Evolutionary conservation across 2,797 vertebrate species (phyloP).

Genomic region (Gallinago stenura): DNA sequence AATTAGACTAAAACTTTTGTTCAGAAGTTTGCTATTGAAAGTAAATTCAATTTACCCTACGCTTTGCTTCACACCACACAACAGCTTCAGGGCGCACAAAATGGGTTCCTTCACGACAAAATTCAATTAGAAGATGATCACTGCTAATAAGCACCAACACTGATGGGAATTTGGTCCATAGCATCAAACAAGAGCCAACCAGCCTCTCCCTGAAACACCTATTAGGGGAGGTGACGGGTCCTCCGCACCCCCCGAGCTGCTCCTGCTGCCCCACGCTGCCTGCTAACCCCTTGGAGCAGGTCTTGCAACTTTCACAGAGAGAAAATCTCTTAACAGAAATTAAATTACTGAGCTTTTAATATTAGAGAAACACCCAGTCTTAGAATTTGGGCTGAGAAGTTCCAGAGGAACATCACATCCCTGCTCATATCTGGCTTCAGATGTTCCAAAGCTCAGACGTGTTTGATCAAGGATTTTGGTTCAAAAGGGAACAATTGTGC

Average conservation of each 20-base stretch:
- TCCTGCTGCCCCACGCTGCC: rapidly evolving
- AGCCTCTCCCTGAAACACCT: neutral
- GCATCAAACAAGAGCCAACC: neutral
- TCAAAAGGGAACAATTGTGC: neutral
- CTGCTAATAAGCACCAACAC: neutral
- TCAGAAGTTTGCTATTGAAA: neutral
- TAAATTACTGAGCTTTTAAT: neutral
- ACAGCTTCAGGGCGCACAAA: neutral
- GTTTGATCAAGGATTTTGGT: neutral
- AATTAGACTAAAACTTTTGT: neutral
- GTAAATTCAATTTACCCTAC: neutral
- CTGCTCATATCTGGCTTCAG: neutral
- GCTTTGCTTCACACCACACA: neutral
- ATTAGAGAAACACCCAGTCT: neutral
- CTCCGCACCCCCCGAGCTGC: neutral
- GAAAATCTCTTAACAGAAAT: neutral
- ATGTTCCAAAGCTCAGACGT: neutral
- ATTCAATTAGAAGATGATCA: neutral
- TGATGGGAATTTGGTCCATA: neutral
- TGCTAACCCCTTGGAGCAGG: neutral
- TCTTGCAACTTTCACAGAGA: neutral
- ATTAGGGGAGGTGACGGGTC: neutral
- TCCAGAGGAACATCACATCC: too few relatives aligned
- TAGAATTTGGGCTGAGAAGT: neutral
- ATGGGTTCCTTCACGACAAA: neutral